Evolutionary conservation across 2,797 vertebrate species (phyloP).

Genomic region (Malurus leucopterus): DNA sequence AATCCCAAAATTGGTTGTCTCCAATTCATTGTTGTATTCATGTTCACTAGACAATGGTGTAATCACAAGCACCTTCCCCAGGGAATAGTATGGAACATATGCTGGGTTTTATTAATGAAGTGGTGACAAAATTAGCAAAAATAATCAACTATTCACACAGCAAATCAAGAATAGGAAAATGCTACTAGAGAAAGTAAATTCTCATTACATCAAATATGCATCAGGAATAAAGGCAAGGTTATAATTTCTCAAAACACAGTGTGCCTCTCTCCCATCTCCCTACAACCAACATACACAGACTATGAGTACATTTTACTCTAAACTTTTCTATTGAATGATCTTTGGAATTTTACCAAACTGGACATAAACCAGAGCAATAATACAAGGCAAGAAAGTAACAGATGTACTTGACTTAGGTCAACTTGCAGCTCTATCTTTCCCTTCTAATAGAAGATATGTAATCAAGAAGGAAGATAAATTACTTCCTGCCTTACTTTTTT

Average conservation of each 20-base stretch:
- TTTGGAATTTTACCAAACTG: not conserved
- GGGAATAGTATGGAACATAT: not conserved
- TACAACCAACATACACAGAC: not conserved
- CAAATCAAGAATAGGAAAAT: not conserved
- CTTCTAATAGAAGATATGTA: not conserved
- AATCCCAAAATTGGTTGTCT: not conserved
- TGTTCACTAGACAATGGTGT: not conserved
- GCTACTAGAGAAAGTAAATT: not conserved
- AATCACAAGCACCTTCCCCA: not conserved
- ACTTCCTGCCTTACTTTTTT: not conserved
- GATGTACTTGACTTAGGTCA: constrained; percentile 1
- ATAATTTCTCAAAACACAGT: not conserved
- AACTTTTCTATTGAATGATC: not conserved
- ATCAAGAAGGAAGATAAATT: constrained; percentile 17
- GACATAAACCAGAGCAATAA: constrained; percentile 1
- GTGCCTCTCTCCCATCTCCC: not conserved
- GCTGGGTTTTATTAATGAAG: not conserved
- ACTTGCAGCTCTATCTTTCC: not conserved
- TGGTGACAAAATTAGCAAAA: not conserved
- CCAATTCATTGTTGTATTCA: not conserved
- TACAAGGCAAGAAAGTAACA: constrained; percentile 6
- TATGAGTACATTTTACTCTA: not conserved
- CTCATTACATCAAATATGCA: not conserved
- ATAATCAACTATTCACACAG: not conserved
- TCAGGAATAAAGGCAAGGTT: not conserved